These are phyloP conservation scores for Henicopernis longicauda DNA, from an alignment of 2,113 vertebrate species.

Conservation along the genomic window DNA sequence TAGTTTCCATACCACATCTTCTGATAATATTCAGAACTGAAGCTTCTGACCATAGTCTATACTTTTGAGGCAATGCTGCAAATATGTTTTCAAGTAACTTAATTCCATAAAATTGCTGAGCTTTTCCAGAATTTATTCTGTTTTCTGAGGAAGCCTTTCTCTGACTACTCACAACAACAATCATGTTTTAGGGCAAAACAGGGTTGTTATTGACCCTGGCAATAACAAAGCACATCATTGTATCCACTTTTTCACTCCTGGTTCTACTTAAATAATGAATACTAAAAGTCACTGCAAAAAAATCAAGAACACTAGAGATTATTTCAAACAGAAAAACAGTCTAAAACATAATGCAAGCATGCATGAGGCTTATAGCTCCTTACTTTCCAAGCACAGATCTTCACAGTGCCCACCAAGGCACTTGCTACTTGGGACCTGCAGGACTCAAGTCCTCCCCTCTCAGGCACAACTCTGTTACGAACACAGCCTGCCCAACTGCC, in stretches of 20 bases:
- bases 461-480: rapidly evolving
- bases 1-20: neutral
- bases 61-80: neutral
- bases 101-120: neutral
- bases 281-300: neutral
- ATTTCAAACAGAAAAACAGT: neutral
- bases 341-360: neutral
- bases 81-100: neutral
- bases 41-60: neutral
- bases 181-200: neutral
- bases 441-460: neutral
- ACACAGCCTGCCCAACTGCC: neutral
- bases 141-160: neutral
- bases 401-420: neutral
- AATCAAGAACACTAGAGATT: neutral
- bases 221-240: neutral
- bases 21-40: neutral
- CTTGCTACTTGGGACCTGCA: neutral
- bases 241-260: neutral
- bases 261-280: neutral
- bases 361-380: neutral
- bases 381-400: neutral
- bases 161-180: neutral
- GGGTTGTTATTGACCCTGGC: neutral
- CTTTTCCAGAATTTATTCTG: neutral